Conservation (phyloP, 2,888 invertebrate genomes). For the Morinoia aosen region DNA sequence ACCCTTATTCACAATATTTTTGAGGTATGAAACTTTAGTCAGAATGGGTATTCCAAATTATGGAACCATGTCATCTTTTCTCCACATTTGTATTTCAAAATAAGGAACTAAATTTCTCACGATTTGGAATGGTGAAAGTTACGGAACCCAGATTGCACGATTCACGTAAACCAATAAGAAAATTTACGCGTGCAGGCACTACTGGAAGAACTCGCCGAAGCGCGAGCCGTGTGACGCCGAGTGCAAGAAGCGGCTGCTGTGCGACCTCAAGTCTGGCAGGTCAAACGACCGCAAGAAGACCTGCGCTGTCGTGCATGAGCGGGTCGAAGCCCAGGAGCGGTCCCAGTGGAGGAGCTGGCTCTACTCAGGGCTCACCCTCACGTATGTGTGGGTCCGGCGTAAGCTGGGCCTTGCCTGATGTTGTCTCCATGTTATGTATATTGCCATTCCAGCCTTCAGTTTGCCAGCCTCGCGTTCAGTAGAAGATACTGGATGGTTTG, state of each 20-base stretch:
- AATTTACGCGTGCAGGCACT: slow-evolving; percentile 77
- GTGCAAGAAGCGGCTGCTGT: slow-evolving; percentile 87
- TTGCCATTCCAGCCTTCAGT: not conserved
- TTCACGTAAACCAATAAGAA: too few species aligned
- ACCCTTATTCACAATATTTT: too few species aligned
- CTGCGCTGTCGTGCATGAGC: slow-evolving; percentile 75
- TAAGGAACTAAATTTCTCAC: too few species aligned
- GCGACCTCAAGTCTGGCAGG: slow-evolving; percentile 88
- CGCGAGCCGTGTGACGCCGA: slow-evolving; percentile 86
- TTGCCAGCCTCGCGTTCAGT: not conserved
- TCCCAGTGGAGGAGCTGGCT: slow-evolving; percentile 90
- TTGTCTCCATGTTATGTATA: not conserved
- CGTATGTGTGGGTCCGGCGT: slow-evolving; percentile 9
- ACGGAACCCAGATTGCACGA: too few species aligned
- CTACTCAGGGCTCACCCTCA: slow-evolving; percentile 82
- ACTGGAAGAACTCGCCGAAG: slow-evolving; percentile 90
- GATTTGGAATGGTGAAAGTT: too few species aligned
- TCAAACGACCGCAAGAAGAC: slow-evolving; percentile 88
- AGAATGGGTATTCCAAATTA: too few species aligned
- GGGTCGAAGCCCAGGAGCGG: slow-evolving; percentile 76
- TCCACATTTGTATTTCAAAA: too few species aligned
- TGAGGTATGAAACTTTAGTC: too few species aligned
- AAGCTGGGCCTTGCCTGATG: not conserved
- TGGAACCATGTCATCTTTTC: too few species aligned
- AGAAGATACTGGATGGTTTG: not conserved